A percentile compares a stretch with the other conserved stretches of the same genome.
Evolutionary conservation across 1,140 invertebrate species (phyloP).

Genomic region (Pemphigus obesinymphae): DNA sequence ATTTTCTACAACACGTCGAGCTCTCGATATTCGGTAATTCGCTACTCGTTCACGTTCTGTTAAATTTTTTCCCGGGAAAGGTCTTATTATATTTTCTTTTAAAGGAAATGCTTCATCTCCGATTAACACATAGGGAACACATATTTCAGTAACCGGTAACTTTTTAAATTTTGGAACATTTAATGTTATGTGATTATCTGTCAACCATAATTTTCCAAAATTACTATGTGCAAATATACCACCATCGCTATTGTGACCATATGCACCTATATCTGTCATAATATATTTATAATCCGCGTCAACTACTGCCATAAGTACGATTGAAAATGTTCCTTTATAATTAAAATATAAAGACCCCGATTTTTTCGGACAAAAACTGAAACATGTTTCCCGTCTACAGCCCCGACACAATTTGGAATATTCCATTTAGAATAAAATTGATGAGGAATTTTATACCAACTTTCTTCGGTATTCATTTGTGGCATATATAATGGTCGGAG

Average conservation of each 20-base stretch:
- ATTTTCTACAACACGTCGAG: no score
- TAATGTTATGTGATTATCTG: slow-evolving; percentile 17
- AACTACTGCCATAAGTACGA: slow-evolving; percentile 44
- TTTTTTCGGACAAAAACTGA: slow-evolving; percentile 48
- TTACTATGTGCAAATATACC: slow-evolving; percentile 49
- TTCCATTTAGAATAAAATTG: slow-evolving; percentile 44
- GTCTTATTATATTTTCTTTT: slow-evolving; percentile 49
- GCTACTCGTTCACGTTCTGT: slow-evolving; percentile 47
- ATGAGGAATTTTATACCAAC: slow-evolving; percentile 48
- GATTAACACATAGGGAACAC: slow-evolving; percentile 48
- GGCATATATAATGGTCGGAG: background rate
- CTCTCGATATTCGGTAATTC: slow-evolving; percentile 48
- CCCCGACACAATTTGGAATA: slow-evolving; percentile 49
- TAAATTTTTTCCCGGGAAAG: slow-evolving; percentile 47
- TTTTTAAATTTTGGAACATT: slow-evolving; percentile 32
- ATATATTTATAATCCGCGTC: slow-evolving; percentile 45
- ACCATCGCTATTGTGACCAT: slow-evolving; percentile 49
- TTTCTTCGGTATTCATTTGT: slow-evolving; percentile 43
- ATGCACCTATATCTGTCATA: slow-evolving; percentile 43
- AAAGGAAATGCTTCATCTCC: slow-evolving; percentile 51
- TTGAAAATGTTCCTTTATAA: slow-evolving; percentile 43
- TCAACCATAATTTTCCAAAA: slow-evolving; percentile 42
- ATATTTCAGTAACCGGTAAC: slow-evolving; percentile 38
- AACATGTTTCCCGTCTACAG: slow-evolving; percentile 52
- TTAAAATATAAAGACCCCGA: slow-evolving; percentile 44